Conservation (phyloP, 2,113 vertebrate genomes). For the Calyptommatus sinebrachiatus region DNA sequence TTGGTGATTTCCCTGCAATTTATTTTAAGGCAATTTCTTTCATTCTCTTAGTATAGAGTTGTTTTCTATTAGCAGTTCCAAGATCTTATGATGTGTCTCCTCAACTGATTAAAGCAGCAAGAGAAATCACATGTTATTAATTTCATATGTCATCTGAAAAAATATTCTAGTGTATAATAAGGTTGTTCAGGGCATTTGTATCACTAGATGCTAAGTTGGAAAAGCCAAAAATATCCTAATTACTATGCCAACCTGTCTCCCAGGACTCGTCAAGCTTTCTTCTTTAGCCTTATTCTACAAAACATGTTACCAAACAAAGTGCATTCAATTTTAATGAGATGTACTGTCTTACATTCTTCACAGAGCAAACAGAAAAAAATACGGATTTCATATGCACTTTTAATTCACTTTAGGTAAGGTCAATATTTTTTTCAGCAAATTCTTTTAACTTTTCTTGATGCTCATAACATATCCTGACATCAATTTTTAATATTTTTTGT, state of each 20-base stretch:
- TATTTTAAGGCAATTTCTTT: neutral
- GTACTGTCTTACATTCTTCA: neutral
- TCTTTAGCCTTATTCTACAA: neutral
- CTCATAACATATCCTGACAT: neutral
- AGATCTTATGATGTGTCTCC: neutral
- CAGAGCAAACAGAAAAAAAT: neutral
- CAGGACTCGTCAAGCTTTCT: slow-evolving; percentile 18
- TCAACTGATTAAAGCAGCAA: neutral
- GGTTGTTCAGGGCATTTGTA: neutral
- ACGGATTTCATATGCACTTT: neutral
- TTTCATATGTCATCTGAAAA: neutral
- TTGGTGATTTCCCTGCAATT: neutral
- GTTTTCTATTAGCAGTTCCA: neutral
- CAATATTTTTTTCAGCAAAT: neutral
- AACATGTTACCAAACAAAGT: slow-evolving; percentile 5
- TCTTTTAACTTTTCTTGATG: neutral
- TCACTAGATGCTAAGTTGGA: neutral
- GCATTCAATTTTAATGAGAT: slow-evolving; percentile 9
- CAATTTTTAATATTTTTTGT: slow-evolving; percentile 10
- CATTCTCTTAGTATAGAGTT: neutral
- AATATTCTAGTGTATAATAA: neutral
- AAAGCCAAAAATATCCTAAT: neutral
- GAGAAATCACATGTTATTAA: neutral
- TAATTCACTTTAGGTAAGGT: neutral
- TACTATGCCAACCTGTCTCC: neutral